Conservation (phyloP, 2,113 vertebrate species). For the Phrynosoma blainvillii region DNA sequence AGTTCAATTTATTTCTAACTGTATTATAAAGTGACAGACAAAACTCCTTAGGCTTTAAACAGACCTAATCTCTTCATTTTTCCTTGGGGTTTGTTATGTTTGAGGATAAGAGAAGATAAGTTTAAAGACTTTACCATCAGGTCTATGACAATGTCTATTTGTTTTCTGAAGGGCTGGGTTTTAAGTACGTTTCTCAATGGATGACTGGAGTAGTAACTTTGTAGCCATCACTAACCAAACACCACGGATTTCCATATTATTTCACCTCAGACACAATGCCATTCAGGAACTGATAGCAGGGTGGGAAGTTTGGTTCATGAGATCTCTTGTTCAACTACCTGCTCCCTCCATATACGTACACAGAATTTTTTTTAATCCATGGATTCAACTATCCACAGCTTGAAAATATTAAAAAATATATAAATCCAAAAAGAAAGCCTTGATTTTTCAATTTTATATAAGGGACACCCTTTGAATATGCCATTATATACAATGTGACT, state of each 20-base stretch:
- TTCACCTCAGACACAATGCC: not conserved
- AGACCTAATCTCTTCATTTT: not conserved
- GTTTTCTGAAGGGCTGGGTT: not conserved
- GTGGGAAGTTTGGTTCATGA: not conserved
- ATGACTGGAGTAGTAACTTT: not conserved
- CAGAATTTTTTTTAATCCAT: too few species aligned
- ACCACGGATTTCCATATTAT: not conserved
- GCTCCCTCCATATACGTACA: too few species aligned
- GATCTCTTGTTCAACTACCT: not conserved
- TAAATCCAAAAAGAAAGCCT: too few species aligned
- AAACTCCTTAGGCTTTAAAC: not conserved
- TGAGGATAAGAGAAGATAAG: not conserved
- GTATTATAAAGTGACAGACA: not conserved
- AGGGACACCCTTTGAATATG: too few species aligned
- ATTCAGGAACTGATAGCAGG: not conserved
- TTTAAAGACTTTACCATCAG: not conserved
- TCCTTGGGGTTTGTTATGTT: not conserved
- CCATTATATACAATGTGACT: too few species aligned
- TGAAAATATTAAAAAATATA: too few species aligned
- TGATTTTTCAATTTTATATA: too few species aligned
- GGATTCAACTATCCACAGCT: too few species aligned
- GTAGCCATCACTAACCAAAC: not conserved
- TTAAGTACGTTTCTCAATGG: too few species aligned
- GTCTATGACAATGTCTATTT: not conserved
- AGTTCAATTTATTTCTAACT: too few species aligned